Evolutionary conservation across 1,140 invertebrate species (phyloP), one percentile per base, ranked within the genome.

Genomic region (Pseudomyrmex dendroicus): DNA sequence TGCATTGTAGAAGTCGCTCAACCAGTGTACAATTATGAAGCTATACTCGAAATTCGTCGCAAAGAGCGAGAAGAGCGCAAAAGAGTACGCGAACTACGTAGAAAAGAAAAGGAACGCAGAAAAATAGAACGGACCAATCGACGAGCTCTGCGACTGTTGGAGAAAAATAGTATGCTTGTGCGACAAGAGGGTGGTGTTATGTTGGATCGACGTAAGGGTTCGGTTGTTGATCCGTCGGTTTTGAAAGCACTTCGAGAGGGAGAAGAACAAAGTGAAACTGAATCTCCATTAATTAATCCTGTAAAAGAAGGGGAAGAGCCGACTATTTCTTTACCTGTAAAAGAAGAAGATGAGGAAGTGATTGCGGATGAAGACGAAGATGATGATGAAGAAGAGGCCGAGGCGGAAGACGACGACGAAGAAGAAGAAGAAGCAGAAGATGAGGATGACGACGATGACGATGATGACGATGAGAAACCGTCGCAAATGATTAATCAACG

Each of bases 11-110:
- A 89, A 84, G 73, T 82, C 13, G 63, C 83, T 73, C 93, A 92
- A 63, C 93, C 94, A 0, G 93, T 94, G 5, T 94, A 94, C 20
- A 94, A 94, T 84, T 94, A 94, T 35, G 93, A 94, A 52, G 93
- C 91, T 3, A 94, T 94, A 13, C 84, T 94, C 17, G 93, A 94
- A 35, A 89, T 86, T 3, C 91, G 93, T 2, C 89, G 91, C 35
- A 91, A 91, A 9, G 93, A 94, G 62, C 92, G 90, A 48, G 94
- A 94, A 54, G 94, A 94, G 67, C 92, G 93, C 2, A 94, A 94
- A 74, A 89, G 90, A 44, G 48, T 90, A 25, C 86, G 93, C 13
- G 93, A 94, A 25, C 89, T 92, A 25, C 90, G 85, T 9, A 90
- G 91, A 12, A 92, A 90, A 20, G 92, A 91, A 59, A 93, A 91